Base-by-base conservation (phyloP, 2,113 vertebrate genomes). In the Psophia crepitans region DNA sequence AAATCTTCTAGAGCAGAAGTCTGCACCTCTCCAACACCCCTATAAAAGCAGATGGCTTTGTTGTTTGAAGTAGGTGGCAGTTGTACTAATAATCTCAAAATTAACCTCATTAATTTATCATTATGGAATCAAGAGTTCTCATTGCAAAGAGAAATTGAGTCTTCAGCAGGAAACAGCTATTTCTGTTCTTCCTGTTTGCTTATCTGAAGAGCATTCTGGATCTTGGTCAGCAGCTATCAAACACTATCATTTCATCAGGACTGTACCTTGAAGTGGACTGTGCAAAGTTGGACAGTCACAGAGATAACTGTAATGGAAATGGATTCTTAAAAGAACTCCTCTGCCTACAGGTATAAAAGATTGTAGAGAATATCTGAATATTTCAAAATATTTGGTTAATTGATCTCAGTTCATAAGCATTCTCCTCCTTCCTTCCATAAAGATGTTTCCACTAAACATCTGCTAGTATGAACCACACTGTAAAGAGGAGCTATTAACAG, bases 401-500 rank as follows among this genome's bases (percentile, higher is more conserved):
- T 46, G 56, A 90, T 81, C 11, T 22, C 44, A 83, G 54, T 94
- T 90, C 32, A 76, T 73, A 65, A 90, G 22, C 28, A 12, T 43
- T 75, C 21, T 44, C 44, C 57, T 77, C 19, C 30, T 91, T 35
- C 33, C 32, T 87, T 92, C 73, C 77, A 68, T 54, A 80, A 96
- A 56, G 35, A 37, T 57, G 49, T 65, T 89, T 65, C 70, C 39
- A 54, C 83, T 94, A 77, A 93, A 86, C 44, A 68, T 81, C 84
- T 78, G 76, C 46, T 65, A 21, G 24, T 70, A 80, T 69, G 60
- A 94, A 85, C 43, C 63, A 85, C 24, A 32, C 24, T 94, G 63
- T 81, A 95, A 95, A 91, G 60, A 78, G 20, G 26, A 96, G 41
- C 44, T 95, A 84, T 77, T 64, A 92, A 37, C 83, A 84, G 86